Conservation (phyloP, 2,113 vertebrate species). For the Macaca nemestrina region DNA sequence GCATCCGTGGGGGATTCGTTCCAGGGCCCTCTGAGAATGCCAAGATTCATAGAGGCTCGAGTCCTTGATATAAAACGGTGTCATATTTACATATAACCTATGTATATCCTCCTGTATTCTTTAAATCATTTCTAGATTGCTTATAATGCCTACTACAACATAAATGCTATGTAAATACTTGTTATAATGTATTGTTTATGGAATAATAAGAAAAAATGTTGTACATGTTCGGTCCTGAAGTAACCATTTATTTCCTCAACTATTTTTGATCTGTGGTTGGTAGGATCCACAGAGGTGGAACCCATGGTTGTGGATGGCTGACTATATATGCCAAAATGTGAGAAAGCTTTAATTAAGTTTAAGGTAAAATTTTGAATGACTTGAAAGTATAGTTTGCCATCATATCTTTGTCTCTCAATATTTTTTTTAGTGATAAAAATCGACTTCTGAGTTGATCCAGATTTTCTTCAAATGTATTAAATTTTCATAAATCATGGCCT, state of each 20-base stretch:
- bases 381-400: not conserved
- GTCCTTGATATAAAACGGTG: not conserved
- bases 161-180: not conserved
- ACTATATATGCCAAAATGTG: not conserved
- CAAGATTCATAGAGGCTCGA: not conserved
- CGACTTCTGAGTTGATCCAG: not conserved
- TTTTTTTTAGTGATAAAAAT: constrained; percentile 27
- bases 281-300: not conserved
- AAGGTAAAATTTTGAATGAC: not conserved
- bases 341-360: constrained; percentile 24
- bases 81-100: not conserved
- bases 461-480: not conserved
- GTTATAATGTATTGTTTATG: not conserved
- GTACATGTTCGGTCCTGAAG: not conserved
- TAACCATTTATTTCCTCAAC: not conserved
- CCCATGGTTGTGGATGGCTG: not conserved
- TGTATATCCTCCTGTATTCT: not conserved
- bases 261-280: not conserved
- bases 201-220: not conserved
- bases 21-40: not conserved
- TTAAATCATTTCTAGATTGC: not conserved
- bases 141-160: not conserved
- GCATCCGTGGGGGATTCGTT: not conserved
- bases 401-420: not conserved
- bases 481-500: not conserved